Evolutionary conservation across 2,888 invertebrate species (phyloP).

Genomic region (Lissocephala sabroskyi): DNA sequence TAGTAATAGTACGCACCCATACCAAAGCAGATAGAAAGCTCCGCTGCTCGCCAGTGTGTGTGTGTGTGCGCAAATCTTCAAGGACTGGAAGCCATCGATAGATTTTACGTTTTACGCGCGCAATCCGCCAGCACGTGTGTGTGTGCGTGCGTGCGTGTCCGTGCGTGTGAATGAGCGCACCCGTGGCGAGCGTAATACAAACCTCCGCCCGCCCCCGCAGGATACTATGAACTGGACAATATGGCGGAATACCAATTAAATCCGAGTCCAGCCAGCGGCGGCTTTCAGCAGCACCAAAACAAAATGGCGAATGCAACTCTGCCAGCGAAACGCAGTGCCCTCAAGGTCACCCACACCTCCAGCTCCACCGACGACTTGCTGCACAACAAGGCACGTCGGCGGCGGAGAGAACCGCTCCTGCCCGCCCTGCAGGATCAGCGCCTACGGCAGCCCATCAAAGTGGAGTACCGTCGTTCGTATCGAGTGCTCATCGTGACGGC

Average conservation of each 20-base stretch:
- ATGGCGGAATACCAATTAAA: no score
- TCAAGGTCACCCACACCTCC: conserved; percentile 20
- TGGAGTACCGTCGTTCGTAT: conserved; percentile 51
- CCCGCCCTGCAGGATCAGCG: conserved; percentile 1
- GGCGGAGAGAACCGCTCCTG: conserved; percentile 32
- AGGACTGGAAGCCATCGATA: conserved; percentile 58
- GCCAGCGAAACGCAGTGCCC: no score
- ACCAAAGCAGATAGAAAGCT: conserved; percentile 41
- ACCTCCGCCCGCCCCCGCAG: no score
- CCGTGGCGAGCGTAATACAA: conserved; percentile 32
- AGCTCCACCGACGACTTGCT: conserved; percentile 42
- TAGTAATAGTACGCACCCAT: conserved; percentile 48
- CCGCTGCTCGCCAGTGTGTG: conserved; percentile 1
- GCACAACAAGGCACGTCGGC: conserved; percentile 45
- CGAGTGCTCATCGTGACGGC: conserved; percentile 53
- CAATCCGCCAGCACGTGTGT: conserved; percentile 31
- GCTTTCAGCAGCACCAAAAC: background rate
- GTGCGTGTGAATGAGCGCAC: conserved; percentile 48
- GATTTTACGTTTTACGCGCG: conserved; percentile 59
- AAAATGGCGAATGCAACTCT: conserved; percentile 8
- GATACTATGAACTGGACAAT: background rate
- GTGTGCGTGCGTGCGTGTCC: conserved; percentile 13
- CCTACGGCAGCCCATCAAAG: conserved; percentile 21
- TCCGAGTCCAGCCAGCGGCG: no score
- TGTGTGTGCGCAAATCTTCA: conserved; percentile 37